A percentile compares a stretch with the other conserved stretches of the same genome.
Evolutionary conservation across 1,140 invertebrate genomes (phyloP).

Genomic region (Zaprionus inermis): DNA sequence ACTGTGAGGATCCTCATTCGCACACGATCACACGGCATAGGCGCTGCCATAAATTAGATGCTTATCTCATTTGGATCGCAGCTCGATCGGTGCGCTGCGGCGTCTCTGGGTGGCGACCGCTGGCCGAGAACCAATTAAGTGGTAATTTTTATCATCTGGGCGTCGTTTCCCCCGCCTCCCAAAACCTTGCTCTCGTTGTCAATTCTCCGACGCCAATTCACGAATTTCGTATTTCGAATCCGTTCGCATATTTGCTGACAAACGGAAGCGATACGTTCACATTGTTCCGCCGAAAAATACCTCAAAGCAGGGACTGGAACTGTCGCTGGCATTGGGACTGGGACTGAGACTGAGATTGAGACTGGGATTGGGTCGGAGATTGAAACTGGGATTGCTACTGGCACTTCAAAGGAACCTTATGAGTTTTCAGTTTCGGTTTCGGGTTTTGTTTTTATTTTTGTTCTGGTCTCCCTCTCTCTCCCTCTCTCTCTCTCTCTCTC

Average conservation of each 20-base stretch:
- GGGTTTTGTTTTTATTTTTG: not conserved
- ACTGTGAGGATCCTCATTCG: conserved; percentile 18
- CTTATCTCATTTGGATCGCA: conserved; percentile 53
- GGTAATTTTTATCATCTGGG: conserved; percentile 74
- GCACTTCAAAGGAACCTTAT: conserved; percentile 28
- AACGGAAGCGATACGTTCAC: conserved; percentile 80
- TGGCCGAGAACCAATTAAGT: conserved; percentile 66
- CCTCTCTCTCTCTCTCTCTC: not conserved
- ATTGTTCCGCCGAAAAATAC: conserved; percentile 70
- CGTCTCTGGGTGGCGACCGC: conserved; percentile 57
- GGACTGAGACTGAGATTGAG: not conserved
- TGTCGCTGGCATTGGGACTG: not conserved
- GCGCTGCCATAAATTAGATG: conserved; percentile 77
- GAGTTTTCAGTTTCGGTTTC: not conserved
- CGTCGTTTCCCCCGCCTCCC: conserved; percentile 27
- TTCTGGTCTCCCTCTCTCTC: not conserved
- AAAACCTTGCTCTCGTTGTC: not conserved
- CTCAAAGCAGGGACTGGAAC: conserved; percentile 7
- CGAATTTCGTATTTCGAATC: conserved; percentile 1
- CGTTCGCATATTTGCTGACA: conserved; percentile 60
- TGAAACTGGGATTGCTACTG: conserved; percentile 1
- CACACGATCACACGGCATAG: conserved; percentile 55
- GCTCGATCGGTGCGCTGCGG: not conserved
- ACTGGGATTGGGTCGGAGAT: conserved; percentile 1
- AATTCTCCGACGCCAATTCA: conserved; percentile 8